Evolutionary conservation across 1,140 invertebrate species (phyloP).

Genomic region (Pararge aegeria): DNA sequence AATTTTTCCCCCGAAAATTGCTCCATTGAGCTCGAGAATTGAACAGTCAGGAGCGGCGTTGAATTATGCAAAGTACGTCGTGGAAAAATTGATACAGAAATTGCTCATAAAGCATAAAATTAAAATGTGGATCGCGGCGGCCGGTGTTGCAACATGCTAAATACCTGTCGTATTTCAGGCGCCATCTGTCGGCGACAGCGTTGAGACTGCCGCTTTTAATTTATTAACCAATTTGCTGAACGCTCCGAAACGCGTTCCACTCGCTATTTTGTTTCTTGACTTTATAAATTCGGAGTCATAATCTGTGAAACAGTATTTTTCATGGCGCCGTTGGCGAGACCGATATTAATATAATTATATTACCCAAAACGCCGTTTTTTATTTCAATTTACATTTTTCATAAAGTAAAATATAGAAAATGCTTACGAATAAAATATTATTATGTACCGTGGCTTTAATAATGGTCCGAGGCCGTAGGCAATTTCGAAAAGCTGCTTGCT

Average conservation of each 20-base stretch:
- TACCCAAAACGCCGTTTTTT: conserved; percentile 38
- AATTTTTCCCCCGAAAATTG: conserved; percentile 25
- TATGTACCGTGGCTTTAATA: conserved; percentile 1
- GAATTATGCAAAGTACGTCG: conserved; percentile 62
- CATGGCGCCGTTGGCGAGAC: conserved; percentile 28
- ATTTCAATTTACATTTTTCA: conserved; percentile 35
- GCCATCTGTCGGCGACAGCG: conserved; percentile 73
- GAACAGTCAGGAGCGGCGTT: conserved; percentile 46
- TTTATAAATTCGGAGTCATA: conserved; percentile 71
- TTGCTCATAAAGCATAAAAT: conserved; percentile 76
- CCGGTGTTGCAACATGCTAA: conserved; percentile 74
- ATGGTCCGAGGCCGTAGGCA: too few species aligned
- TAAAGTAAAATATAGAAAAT: conserved; percentile 8
- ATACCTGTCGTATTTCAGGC: conserved; percentile 76
- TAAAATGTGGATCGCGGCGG: conserved; percentile 64
- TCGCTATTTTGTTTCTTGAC: conserved; percentile 72
- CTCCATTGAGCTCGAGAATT: conserved; percentile 35
- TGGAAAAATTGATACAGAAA: conserved; percentile 74
- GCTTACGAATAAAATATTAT: not conserved
- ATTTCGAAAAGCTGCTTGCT: not conserved
- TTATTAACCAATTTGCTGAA: conserved; percentile 77
- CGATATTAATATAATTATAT: conserved; percentile 37
- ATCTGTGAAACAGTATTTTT: conserved; percentile 56
- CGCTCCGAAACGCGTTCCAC: conserved; percentile 56
- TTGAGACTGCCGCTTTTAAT: conserved; percentile 75